Evolutionary conservation across 64 coral and sea anemone species (phyloP), one percentile per base, ranked within the genome.

Genomic region (Dendronephthya gigantea): DNA sequence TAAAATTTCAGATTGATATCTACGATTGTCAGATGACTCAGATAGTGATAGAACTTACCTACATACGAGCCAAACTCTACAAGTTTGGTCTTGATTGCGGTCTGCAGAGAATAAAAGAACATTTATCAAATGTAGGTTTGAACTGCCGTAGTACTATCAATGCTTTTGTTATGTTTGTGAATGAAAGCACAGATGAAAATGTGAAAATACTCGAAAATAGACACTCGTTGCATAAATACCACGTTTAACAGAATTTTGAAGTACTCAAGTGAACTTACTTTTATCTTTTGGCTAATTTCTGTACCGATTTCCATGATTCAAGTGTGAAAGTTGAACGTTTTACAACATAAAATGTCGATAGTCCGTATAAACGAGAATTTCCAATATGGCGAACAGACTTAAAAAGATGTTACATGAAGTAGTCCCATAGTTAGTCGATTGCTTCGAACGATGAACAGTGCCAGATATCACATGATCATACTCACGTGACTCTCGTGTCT

Each of bases 41-140:
- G 50, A 9, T 35, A 88, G n/a, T n/a, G n/a, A n/a, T n/a, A n/a
- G n/a, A n/a, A n/a, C 94, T 91, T 82, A 93, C 94, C 94, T 91
- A 97, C 94, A 91, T 97, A 97, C 25, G 94, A 97, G 81, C 94
- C 94, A 56, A 97, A 89, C 34, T 97, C 94, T 72, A 82, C 87
- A 65, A 97, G 84, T 62, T 93, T 97, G 48, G 87, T 88, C 69
- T 97, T 93, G 40, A 97, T 91, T 66, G 92, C 89, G 47, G 39
- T 82, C 94, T 97, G 81, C 15, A 90, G 85, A 50, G 36, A 39
- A 45, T 45, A 45, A 45, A 45, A 45, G 4, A 45, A 45, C 11
- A 45, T 11, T 45, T 11, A 6, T 45, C 41, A 45, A 4, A 45
- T 11, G 11, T 11, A 45, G 41, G 41, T 45, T 4, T 4, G 41